Evolutionary conservation across 2,797 vertebrate species (phyloP).

Genomic region (Distichodus sexfasciatus): DNA sequence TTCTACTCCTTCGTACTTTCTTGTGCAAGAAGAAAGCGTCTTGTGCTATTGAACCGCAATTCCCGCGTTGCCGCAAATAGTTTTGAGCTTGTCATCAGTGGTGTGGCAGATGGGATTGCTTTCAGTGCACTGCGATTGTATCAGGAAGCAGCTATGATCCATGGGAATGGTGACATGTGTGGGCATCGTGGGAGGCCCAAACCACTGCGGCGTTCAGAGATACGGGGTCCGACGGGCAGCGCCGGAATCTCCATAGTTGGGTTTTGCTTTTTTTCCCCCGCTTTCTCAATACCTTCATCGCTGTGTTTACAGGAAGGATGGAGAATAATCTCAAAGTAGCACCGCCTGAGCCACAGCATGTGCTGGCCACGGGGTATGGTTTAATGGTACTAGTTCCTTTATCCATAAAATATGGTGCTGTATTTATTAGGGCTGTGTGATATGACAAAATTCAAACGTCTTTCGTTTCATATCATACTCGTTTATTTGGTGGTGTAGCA

Average conservation of each 20-base stretch:
- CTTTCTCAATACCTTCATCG: not conserved
- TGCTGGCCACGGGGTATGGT: no score
- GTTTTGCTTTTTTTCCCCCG: not conserved
- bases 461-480: no score
- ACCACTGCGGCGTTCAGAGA: conserved; percentile 9
- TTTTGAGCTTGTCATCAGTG: conserved; percentile 43
- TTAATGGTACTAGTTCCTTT: no score
- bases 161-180: conserved; percentile 44
- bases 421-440: no score
- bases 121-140: conserved; percentile 39
- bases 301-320: not conserved
- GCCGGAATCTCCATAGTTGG: not conserved
- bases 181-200: conserved; percentile 43
- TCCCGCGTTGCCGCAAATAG: conserved; percentile 15
- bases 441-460: no score
- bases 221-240: not conserved
- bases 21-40: conserved; percentile 18
- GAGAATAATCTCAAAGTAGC: no score
- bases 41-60: conserved; percentile 1
- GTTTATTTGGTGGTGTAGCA: no score
- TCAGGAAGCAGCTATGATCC: conserved; percentile 44
- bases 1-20: conserved; percentile 3
- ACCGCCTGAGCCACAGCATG: no score
- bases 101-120: conserved; percentile 32
- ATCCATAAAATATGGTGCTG: no score